A percentile compares a stretch with the other conserved stretches of the same genome.
Conservation (phyloP, 2,888 invertebrate species). For the Chydorus sphaericus region DNA sequence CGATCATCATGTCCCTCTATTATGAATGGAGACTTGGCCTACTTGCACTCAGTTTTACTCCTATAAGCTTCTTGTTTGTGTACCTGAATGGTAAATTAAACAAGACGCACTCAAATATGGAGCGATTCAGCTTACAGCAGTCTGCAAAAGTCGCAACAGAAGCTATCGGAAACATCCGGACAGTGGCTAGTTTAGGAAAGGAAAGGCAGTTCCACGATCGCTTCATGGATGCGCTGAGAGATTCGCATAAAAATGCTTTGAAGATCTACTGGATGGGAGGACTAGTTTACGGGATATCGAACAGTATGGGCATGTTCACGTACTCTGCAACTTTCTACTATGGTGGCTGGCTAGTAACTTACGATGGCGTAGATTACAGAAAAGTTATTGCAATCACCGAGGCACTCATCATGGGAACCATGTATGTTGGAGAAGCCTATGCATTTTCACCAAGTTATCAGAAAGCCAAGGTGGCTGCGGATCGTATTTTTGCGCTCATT, state of each 20-base stretch:
- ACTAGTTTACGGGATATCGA: conserved; percentile 42
- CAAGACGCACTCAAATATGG: conserved; percentile 40
- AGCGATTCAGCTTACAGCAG: too few species aligned
- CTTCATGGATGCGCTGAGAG: conserved; percentile 42
- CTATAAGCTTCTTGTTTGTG: conserved; percentile 48
- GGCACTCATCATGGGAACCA: conserved; percentile 56
- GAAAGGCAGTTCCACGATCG: conserved; percentile 44
- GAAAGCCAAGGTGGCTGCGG: conserved; percentile 57
- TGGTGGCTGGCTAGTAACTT: conserved; percentile 49
- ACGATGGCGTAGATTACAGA: conserved; percentile 43
- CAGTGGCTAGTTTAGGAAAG: conserved; percentile 50
- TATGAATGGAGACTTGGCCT: conserved; percentile 57
- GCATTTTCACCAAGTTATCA: conserved; percentile 68
- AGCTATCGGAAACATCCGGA: conserved; percentile 58
- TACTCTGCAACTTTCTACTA: conserved; percentile 57
- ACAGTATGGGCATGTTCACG: conserved; percentile 35
- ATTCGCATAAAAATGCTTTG: conserved; percentile 40
- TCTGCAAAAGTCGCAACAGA: conserved; percentile 60
- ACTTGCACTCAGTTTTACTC: conserved; percentile 47
- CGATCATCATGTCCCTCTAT: conserved; percentile 43
- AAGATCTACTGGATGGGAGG: conserved; percentile 46
- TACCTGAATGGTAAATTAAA: conserved; percentile 47
- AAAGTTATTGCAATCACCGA: conserved; percentile 57
- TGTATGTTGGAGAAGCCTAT: conserved; percentile 62
- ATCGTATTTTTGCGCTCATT: conserved; percentile 47